Evolutionary conservation across 2,888 invertebrate species (phyloP), one percentile per base, ranked within the genome.

Genomic region (Craniophora ligustri): DNA sequence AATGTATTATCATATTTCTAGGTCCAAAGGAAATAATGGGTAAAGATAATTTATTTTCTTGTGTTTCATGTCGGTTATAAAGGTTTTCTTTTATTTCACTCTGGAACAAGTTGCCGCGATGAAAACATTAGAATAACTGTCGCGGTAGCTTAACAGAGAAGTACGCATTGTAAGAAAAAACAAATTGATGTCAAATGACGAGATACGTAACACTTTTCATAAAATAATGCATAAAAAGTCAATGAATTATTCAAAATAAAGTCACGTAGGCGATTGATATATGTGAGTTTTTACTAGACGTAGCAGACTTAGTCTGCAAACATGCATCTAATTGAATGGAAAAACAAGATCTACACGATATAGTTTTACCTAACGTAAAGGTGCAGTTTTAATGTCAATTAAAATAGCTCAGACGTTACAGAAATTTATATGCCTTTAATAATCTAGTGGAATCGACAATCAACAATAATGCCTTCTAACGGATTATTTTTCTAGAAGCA

Each of bases 191-290:
- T 26, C 47, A 35, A 13, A 39, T 39, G 16, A 42, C n/a, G n/a
- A n/a, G n/a, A 48, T 28, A 40, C 14, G 51, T 45, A 41, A 35
- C 47, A 45, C 8, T 39, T 54, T 31, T 42, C n/a, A 5, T n/a
- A n/a, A 26, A 26, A 26, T 44, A 3, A 3, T 40, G 14, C 5
- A 21, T 16, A 41, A 35, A 41, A 44, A 18, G 31, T 42, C 41
- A 35, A 32, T 26, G 21, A 50, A 30, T 47, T 41, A 30, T 67
- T 55, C 1, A 19, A 36, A 47, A 36, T 40, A 30, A 15, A 49
- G 67, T 55, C 64, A 55, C 49, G 64, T 67, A 35, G 41, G 10
- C 14, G 21, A 21, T 64, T 44, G 26, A 10, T 15, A 32, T 23
- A 53, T 13, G 6, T 31, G 14, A 11, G 31, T 21, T 31, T 28